Evolutionary conservation across 2,888 invertebrate species (phyloP).

Genomic region (Cataglyphis albicans): DNA sequence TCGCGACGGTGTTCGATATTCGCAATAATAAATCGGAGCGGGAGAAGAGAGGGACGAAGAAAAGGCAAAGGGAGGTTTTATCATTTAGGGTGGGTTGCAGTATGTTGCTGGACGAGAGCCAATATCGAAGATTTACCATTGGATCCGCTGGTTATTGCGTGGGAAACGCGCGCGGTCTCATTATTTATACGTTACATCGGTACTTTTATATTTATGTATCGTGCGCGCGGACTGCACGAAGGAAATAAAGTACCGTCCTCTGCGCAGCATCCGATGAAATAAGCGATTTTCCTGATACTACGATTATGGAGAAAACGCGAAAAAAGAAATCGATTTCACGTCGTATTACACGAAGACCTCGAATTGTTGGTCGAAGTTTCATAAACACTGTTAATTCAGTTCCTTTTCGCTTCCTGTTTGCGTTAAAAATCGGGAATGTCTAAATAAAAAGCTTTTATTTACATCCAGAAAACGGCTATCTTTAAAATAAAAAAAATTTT

Average conservation of each 20-base stretch:
- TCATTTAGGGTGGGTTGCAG: constrained; percentile 43
- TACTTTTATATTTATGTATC: constrained; percentile 60
- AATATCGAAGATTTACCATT: constrained; percentile 83
- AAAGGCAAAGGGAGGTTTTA: constrained; percentile 4
- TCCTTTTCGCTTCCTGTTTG: constrained; percentile 30
- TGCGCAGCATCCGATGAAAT: constrained; percentile 68
- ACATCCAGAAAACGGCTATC: not conserved
- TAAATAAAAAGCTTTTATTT: not conserved
- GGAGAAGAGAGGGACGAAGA: not conserved
- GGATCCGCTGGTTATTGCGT: constrained; percentile 79
- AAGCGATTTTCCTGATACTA: constrained; percentile 65
- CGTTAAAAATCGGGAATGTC: not conserved
- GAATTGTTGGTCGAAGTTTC: constrained; percentile 69
- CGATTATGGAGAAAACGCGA: constrained; percentile 3
- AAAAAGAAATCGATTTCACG: constrained; percentile 64
- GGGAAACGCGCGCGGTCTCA: constrained; percentile 75
- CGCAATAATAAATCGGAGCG: constrained; percentile 61
- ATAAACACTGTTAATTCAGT: constrained; percentile 43
- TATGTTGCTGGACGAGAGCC: constrained; percentile 72
- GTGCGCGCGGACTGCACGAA: constrained; percentile 52
- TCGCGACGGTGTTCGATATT: constrained; percentile 59
- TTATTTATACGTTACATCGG: constrained; percentile 78
- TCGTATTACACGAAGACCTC: constrained; percentile 12
- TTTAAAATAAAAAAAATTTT: not conserved
- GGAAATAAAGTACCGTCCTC: constrained; percentile 73